Percentiles rank a stretch among this genome's conserved stretches.
phyloP scores from a whole-genome alignment of 2,113 vertebrate genomes.

The Urocitellus parryii region DNA sequence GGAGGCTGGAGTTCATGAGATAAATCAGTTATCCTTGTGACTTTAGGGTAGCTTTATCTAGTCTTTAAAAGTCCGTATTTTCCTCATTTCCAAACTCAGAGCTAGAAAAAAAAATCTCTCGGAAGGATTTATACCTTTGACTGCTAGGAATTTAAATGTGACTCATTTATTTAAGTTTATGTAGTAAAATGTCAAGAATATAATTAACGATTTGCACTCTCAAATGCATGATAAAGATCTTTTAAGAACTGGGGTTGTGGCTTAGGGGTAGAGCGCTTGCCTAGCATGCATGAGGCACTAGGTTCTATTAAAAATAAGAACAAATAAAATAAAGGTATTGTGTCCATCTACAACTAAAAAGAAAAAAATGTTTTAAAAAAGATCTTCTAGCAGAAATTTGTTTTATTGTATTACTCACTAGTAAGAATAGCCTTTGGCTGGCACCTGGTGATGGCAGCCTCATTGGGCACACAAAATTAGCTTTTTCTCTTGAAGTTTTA shows the following conservation, averaged over 20 bases:
- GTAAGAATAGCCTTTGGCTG: background rate
- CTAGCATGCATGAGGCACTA: too few relatives aligned
- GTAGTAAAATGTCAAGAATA: conserved; percentile 30
- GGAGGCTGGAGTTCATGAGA: background rate
- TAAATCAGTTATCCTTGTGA: background rate
- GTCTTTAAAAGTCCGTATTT: background rate
- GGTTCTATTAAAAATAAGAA: too few relatives aligned
- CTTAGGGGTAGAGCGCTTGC: too few relatives aligned
- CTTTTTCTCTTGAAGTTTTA: background rate
- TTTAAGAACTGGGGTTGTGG: too few relatives aligned
- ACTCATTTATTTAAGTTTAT: background rate
- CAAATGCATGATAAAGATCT: background rate
- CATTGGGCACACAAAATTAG: background rate
- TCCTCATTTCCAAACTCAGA: background rate
- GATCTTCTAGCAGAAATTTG: background rate
- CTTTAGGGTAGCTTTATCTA: background rate
- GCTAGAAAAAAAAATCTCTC: background rate
- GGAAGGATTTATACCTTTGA: conserved; percentile 19
- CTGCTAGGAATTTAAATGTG: background rate
- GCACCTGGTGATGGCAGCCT: background rate
- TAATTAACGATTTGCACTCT: background rate
- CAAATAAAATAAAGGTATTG: too few relatives aligned
- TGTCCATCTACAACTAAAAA: too few relatives aligned
- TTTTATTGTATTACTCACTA: background rate
- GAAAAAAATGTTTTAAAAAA: too few relatives aligned